These are phyloP conservation scores for Diplolepis rosae DNA, from an alignment of 2,888 invertebrate species.

Conservation along the genomic window DNA sequence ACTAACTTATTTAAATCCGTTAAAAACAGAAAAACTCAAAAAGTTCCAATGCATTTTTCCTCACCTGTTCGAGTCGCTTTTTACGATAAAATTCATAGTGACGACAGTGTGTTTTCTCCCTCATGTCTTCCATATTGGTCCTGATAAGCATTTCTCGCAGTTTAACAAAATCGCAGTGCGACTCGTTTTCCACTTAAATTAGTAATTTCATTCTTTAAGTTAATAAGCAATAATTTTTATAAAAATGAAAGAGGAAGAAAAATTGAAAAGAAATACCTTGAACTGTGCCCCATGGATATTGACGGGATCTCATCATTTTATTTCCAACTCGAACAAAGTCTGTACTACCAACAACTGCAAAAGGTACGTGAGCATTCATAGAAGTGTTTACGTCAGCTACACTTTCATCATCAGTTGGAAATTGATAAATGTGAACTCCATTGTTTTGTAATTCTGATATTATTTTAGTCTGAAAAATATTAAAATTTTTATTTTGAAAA, in stretches of 20 bases:
- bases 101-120: conserved; percentile 95
- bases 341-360: conserved; percentile 98
- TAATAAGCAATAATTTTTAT: not conserved
- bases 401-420: conserved; percentile 97
- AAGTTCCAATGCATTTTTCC: no score
- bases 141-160: conserved; percentile 98
- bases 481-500: no score
- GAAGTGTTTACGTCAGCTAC: conserved; percentile 90
- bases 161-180: conserved; percentile 99
- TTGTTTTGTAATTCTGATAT: conserved; percentile 93
- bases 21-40: not conserved
- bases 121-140: conserved; percentile 99
- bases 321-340: conserved; percentile 98
- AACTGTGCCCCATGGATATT: conserved; percentile 99
- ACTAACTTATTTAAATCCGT: not conserved
- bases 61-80: conserved; percentile 85
- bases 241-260: not conserved
- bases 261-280: conserved; percentile 79
- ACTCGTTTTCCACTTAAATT: conserved; percentile 93
- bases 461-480: conserved; percentile 91
- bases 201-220: conserved; percentile 11
- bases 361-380: conserved; percentile 97
- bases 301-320: conserved; percentile 95
- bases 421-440: conserved; percentile 98
- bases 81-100: conserved; percentile 98